phyloP scores from a whole-genome alignment of 2,113 vertebrate species.

The Thinocorus orbignyianus region DNA sequence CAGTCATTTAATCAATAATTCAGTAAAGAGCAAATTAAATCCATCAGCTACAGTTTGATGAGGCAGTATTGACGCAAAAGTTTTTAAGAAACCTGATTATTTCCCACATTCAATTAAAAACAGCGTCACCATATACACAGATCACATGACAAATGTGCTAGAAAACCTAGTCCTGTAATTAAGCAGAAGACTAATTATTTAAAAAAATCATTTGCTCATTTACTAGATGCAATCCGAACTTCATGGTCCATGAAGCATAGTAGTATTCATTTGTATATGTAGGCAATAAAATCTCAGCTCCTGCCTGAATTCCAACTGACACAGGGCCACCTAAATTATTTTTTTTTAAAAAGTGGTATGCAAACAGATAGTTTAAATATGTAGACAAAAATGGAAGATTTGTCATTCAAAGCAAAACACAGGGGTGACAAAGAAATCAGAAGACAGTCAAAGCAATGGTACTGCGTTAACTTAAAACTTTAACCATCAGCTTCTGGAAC shows the following conservation, averaged over 20 bases:
- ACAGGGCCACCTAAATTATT: not conserved
- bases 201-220: slow-evolving; percentile 31
- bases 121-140: not conserved
- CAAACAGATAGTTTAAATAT: not conserved
- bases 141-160: slow-evolving; percentile 1
- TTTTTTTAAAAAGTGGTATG: not conserved
- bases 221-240: slow-evolving; percentile 33
- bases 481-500: not conserved
- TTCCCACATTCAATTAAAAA: slow-evolving; percentile 41
- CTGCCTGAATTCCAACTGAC: not conserved
- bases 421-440: not conserved
- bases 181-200: slow-evolving; percentile 51
- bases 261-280: not conserved
- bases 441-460: not conserved
- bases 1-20: slow-evolving; percentile 52
- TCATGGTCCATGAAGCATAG: slow-evolving; percentile 16
- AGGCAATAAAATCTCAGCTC: not conserved
- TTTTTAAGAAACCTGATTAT: slow-evolving; percentile 34
- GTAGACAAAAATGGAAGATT: not conserved
- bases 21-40: slow-evolving; percentile 49
- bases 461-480: not conserved
- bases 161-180: slow-evolving; percentile 39
- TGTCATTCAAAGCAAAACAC: not conserved
- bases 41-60: not conserved
- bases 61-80: not conserved